Conservation (phyloP, 2,888 invertebrate species). For the Ophion slaviceki region DNA sequence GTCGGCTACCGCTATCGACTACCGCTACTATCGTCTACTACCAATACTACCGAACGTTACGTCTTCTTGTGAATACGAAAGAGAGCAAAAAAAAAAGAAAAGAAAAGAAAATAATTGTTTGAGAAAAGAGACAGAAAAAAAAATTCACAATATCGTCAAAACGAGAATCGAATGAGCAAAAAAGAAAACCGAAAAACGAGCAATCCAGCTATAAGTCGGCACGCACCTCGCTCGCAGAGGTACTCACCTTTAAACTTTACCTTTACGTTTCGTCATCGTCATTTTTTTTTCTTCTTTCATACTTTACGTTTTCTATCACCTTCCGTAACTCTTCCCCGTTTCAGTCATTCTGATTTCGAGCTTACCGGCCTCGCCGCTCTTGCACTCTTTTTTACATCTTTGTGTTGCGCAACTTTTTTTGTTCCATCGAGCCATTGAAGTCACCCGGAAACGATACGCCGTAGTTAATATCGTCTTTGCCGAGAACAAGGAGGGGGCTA, state of each 20-base stretch:
- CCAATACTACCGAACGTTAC: slow-evolving; percentile 81
- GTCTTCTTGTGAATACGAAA: slow-evolving; percentile 80
- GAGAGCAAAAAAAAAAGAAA: slow-evolving; percentile 63
- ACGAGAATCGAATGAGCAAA: slow-evolving; percentile 47
- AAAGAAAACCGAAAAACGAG: slow-evolving; percentile 73
- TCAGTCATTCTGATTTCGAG: slow-evolving; percentile 51
- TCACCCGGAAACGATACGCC: neutral
- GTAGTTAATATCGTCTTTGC: neutral
- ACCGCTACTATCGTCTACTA: slow-evolving; percentile 73
- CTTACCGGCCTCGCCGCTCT: slow-evolving; percentile 46
- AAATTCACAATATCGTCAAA: slow-evolving; percentile 51
- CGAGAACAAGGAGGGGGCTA: too few species aligned
- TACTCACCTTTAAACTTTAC: slow-evolving; percentile 79
- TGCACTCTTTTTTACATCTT: slow-evolving; percentile 7
- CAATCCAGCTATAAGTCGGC: slow-evolving; percentile 80
- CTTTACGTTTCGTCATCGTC: slow-evolving; percentile 70
- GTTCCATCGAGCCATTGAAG: slow-evolving; percentile 14
- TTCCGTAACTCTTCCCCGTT: slow-evolving; percentile 28
- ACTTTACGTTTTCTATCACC: slow-evolving; percentile 12
- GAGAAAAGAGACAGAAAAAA: slow-evolving; percentile 40
- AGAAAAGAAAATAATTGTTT: slow-evolving; percentile 41
- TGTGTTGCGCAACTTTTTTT: slow-evolving; percentile 1
- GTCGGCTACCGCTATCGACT: slow-evolving; percentile 76
- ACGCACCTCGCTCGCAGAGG: slow-evolving; percentile 82
- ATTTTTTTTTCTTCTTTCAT: slow-evolving; percentile 63